Base-by-base conservation (phyloP, 2,888 invertebrate genomes). In the Dione vanillae region DNA sequence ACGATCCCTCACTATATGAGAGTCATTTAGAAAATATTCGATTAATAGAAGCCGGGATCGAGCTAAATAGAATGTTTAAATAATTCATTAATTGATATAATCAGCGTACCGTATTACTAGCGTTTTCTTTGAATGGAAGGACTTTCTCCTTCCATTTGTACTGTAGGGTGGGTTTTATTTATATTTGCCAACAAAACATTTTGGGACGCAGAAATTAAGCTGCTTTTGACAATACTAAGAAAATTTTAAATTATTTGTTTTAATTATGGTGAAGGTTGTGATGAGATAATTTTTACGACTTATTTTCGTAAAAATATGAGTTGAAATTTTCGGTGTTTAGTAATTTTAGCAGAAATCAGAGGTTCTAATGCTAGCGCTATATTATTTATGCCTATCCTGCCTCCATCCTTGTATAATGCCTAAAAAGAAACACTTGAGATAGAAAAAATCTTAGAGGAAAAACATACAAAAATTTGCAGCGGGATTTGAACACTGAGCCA, bases 1-100 rank as follows among this genome's bases (percentile, higher is more conserved):
- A 20, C n/a, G n/a, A 81, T 81, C 82, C 80, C 81, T 79, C 74
- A 20, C 79, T 61, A 20, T 61, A 61, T 43, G 43, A 27, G 43
- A 61, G 43, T 61, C 59, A 45, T 61, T 61, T 45, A 61, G 43
- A 61, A 1, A 27, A 45, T 10, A 59, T 59, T 41, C 43, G 59
- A 59, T 59, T 43, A 59, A 27, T 59, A 5, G 14, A 43, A 43
- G 9, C 5, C 27, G 27, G n/a, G 7, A 11, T 27, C 40, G 19
- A 59, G 41, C 59, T 61, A 16, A 56, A 56, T 56, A 40, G 59
- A 27, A 45, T 45, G 43, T 61, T 45, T 61, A 43, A 54, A 54
- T 43, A 27, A 45, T 27, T 45, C 43, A 61, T 45, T 45, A 61
- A 61, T 61, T 45, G 43, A 61, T 61, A n/a, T 61, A 61, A 27